Evolutionary conservation across 92 coral and sea anemone species (phyloP), one percentile per base, ranked within the genome.

Genomic region (Montipora capitata): DNA sequence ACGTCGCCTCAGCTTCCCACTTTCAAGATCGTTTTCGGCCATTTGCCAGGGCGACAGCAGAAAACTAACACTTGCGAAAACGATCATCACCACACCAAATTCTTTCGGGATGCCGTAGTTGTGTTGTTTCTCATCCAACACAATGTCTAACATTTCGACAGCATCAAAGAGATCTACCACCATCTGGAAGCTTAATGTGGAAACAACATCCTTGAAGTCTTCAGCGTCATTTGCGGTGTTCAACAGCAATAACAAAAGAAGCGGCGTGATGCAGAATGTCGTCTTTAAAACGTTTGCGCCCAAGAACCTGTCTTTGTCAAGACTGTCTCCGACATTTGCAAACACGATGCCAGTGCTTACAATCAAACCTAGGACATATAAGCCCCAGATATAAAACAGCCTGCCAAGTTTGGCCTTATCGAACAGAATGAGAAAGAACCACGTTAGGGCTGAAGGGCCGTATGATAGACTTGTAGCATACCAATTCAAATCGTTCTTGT

Each of bases 201-300:
- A 78, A 40, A 91, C 14, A 10, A 91, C 18, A 14, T 88, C 92
- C n/a, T 72, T 75, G 78, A 40, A 15, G 2, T 79, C 41, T 16
- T 20, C 1, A 0, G 10, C 16, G 58, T 69, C 89, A 4, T 58
- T 49, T 39, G 77, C 82, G 16, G 86, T 82, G 86, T 76, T 78
- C n/a, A 96, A 88, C 8, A 96, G 88, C 40, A 96, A 75, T 16
- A 94, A 72, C 7, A 91, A 86, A 3, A 96, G 87, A 7, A 57
- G 94, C 9, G 99, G 99, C 4, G 97, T 77, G 62, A 93, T 66
- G 51, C 97, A 96, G 3, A 94, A 83, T 14, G 73, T 65, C 42
- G 6, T 10, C 63, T 72, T 83, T 48, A 83, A 45, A 20, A 69
- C 10, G 43, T 70, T 82, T 40, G 86, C 78, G 4, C 87, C 87